Percentiles rank a stretch among this genome's conserved stretches.
These are phyloP conservation scores for Mylabris sibirica DNA, from an alignment of 2,888 invertebrate genomes.

Conservation along the genomic window DNA sequence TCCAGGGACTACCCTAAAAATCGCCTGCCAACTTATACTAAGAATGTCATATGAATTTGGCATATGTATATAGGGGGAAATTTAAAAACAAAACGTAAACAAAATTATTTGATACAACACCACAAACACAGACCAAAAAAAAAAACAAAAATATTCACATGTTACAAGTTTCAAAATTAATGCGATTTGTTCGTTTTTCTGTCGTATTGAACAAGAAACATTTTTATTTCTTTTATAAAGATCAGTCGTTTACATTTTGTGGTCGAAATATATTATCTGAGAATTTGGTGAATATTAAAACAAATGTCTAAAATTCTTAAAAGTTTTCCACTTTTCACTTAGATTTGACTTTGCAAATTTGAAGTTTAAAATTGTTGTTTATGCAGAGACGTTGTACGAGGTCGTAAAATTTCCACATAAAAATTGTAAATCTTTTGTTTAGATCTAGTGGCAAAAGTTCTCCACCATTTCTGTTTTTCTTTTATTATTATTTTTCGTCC, in stretches of 20 bases:
- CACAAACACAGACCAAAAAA: no score
- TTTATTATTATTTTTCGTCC: not conserved
- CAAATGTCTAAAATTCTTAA: not conserved
- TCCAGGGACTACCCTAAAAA: no score
- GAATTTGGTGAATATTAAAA: not conserved
- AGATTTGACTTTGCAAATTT: not conserved
- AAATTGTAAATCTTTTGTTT: slow-evolving; percentile 12
- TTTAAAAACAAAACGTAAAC: no score
- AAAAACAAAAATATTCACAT: no score
- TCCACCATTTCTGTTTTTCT: not conserved
- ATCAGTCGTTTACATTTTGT: no score
- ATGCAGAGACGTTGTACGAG: not conserved
- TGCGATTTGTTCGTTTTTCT: not conserved
- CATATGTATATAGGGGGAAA: no score
- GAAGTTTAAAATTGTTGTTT: slow-evolving; percentile 8
- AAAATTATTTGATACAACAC: no score
- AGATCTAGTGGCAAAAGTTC: slow-evolving; percentile 1
- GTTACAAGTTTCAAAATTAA: not conserved
- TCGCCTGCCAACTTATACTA: no score
- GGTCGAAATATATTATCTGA: no score
- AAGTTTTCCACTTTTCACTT: not conserved
- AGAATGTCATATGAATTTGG: no score
- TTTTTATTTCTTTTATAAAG: not conserved
- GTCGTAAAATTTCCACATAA: slow-evolving; percentile 10
- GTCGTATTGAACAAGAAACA: not conserved